Evolutionary conservation across 2,888 invertebrate species (phyloP).

Genomic region (Ichneumon xanthorius): DNA sequence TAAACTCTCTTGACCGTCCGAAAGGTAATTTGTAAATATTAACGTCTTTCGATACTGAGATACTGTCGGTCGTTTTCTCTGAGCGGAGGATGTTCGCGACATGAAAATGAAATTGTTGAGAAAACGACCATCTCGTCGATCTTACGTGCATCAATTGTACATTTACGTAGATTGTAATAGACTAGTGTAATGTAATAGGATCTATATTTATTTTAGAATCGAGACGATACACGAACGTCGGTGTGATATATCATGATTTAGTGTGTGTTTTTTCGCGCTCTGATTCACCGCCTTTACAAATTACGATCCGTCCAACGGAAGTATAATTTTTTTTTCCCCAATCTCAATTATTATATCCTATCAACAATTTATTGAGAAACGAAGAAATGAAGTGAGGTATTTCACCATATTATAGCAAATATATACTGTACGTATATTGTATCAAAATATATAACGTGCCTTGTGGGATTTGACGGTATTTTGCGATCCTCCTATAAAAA

Average conservation of each 20-base stretch:
- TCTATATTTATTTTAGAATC: constrained; percentile 59
- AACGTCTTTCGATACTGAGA: constrained; percentile 3
- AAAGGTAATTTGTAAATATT: constrained; percentile 61
- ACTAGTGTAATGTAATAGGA: constrained; percentile 41
- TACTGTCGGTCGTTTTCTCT: neutral
- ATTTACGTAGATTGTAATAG: constrained; percentile 52
- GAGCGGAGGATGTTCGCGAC: neutral
- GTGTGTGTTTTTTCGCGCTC: constrained; percentile 61
- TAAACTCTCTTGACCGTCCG: constrained; percentile 45
- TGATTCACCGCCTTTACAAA: constrained; percentile 62
- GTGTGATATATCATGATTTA: constrained; percentile 67
- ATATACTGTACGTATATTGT: constrained; percentile 45
- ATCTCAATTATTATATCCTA: constrained; percentile 23
- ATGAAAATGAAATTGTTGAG: neutral
- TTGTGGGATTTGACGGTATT: constrained; percentile 41
- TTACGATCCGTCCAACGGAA: constrained; percentile 62
- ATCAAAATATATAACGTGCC: constrained; percentile 57
- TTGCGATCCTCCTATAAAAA: neutral
- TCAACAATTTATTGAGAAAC: constrained; percentile 8
- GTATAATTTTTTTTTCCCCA: constrained; percentile 28
- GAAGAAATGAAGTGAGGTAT: constrained; percentile 17
- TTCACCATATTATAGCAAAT: constrained; percentile 22
- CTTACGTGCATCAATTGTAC: constrained; percentile 49
- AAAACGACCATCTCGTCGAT: constrained; percentile 1
- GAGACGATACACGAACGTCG: constrained; percentile 56